Evolutionary conservation across 2,113 vertebrate genomes (phyloP), one percentile per base, ranked within the genome.

Genomic region (Cavia aperea): DNA sequence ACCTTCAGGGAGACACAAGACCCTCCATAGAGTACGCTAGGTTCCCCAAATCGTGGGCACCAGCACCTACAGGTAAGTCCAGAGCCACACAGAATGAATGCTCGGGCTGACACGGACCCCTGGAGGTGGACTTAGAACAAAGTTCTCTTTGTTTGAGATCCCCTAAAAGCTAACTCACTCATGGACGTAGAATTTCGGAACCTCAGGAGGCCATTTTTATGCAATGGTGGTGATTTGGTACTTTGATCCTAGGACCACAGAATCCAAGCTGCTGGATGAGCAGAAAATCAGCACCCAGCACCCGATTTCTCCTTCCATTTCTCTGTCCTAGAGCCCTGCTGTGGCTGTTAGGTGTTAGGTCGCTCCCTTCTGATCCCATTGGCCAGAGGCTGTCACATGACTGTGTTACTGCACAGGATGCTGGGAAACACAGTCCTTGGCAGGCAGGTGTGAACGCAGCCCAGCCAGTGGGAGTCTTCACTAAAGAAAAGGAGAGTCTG

Each of bases 1-100:
- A 46, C 2, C 1, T 60, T 73, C 16, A 2, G 2, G 18, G 66
- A 39, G 66, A 10, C 39, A 1, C 1, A 1, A 24, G 60, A 66
- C 15, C 54, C n/a, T 7, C 26, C 46, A 0, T 3, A 39, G 70
- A 33, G 63, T 0, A 3, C 16, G 0, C 1, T 19, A 63, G 39
- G 13, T 29, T 36, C 58, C 16, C 21, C 19, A 36, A 9, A 2
- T 65, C 56, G 4, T 21, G 4, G 21, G 15, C 16, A 10, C 1
- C 3, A 0, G 24, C 23, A 0, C 9, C 23, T 5, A 33, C 2
- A 19, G 2, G 23, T 8, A 21, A 29, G 70, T 33, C 43, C 66
- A 12, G 46, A 16, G 75, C 73, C 3, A 1, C 26, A 33, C 29
- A 18, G 46, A 78, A 51, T 23, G 46, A 78, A 51, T 23, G n/a